Evolutionary conservation across 2,113 vertebrate species (phyloP), one percentile per base, ranked within the genome.

Genomic region (Xyliphius kryptos): DNA sequence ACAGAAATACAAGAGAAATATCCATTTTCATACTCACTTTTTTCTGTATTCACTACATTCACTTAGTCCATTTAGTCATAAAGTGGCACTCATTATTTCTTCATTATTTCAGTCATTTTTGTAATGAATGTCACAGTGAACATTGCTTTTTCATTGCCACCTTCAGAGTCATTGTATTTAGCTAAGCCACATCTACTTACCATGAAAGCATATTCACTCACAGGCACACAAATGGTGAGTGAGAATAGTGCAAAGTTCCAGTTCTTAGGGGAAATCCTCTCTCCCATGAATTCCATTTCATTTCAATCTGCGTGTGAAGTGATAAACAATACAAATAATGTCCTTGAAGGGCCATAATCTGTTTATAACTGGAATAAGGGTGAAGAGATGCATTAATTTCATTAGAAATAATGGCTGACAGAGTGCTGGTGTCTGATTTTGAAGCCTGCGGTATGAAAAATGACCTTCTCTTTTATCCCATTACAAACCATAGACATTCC

Each of bases 271-370:
- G 70, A 74, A 63, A 67, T 68, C 62, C 64, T 74, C 62, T 44
- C 59, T 77, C 61, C 73, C 70, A 77, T 73, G 72, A 68, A 78
- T 75, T 78, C 72, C 78, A 79, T 77, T 84, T 83, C 57, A 80
- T 81, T 84, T 81, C 82, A 80, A 76, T 79, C 81, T 68, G 67
- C 79, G 63, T 71, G n/a, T n/a, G 63, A 66, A 69, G 77, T 79
- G 80, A 85, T 82, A 77, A 83, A 83, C 79, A 79, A 79, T 79
- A 64, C 71, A 69, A 81, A 81, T 83, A 77, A 86, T 80, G 76
- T 73, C 78, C 70, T 77, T 76, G 79, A 82, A 81, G 83, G 79
- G 73, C 52, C 49, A 49, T 82, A 82, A 85, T 83, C 76, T 82
- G 66, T 66, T 84, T 81, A 77, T 74, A 57, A 58, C 61, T 32